phyloP scores from a whole-genome alignment of 2,113 vertebrate species.

The Lasiurus cinereus region DNA sequence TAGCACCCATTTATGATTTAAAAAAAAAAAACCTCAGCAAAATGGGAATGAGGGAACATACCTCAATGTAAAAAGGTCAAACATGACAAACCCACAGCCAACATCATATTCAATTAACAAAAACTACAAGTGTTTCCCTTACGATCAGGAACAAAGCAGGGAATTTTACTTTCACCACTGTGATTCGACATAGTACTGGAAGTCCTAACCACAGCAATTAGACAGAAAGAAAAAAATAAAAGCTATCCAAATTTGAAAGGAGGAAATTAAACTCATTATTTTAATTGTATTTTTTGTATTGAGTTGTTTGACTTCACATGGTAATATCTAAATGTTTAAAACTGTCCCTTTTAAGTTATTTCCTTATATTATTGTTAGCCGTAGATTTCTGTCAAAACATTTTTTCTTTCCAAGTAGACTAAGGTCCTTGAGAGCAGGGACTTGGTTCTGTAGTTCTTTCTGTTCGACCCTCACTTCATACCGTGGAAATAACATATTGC shows the following conservation, averaged over 20 bases:
- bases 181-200: not conserved
- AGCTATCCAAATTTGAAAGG: not conserved
- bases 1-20: not conserved
- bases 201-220: not conserved
- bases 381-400: conserved; percentile 13
- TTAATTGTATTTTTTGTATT: not conserved
- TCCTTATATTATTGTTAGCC: not conserved
- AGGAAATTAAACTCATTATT: not conserved
- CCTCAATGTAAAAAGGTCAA: not conserved
- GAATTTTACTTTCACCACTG: not conserved
- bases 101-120: not conserved
- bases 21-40: not conserved
- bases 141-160: not conserved
- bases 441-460: conserved; percentile 31
- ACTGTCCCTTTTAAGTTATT: not conserved
- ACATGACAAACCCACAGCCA: not conserved
- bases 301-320: not conserved
- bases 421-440: conserved; percentile 2
- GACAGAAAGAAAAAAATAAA: not conserved
- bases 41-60: not conserved
- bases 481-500: conserved; percentile 51
- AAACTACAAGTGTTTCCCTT: not conserved
- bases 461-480: not conserved
- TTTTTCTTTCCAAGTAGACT: conserved; percentile 17
- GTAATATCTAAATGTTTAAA: conserved; percentile 34